A percentile compares a stretch with the other conserved stretches of the same genome.
Evolutionary conservation across 2,888 invertebrate species (phyloP).

Genomic region (Pterobdella sp.): DNA sequence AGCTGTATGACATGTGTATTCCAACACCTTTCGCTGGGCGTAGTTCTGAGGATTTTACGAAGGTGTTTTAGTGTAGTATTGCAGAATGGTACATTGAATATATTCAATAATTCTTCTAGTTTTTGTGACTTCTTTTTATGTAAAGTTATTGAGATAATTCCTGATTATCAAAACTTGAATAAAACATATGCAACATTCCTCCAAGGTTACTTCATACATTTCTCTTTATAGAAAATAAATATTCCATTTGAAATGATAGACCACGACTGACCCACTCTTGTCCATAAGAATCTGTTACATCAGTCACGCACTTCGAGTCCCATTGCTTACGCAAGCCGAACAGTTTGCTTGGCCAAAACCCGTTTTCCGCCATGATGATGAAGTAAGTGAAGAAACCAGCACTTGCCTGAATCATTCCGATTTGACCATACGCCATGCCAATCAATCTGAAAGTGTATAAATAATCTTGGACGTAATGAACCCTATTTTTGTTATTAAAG

Average conservation of each 20-base stretch:
- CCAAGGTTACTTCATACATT: too few relatives aligned
- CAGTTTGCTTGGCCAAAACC: conserved; percentile 79
- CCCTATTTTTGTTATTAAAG: neutral
- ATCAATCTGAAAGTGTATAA: conserved; percentile 58
- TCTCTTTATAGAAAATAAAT: too few relatives aligned
- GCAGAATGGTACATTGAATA: too few relatives aligned
- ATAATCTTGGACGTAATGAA: neutral
- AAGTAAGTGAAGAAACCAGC: conserved; percentile 99
- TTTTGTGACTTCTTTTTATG: too few relatives aligned
- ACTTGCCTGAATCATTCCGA: conserved; percentile 99
- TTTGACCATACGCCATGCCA: conserved; percentile 98
- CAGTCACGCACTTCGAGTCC: conserved; percentile 97
- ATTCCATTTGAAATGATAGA: too few relatives aligned
- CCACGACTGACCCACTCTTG: conserved; percentile 38
- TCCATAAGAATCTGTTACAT: conserved; percentile 75
- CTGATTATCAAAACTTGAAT: too few relatives aligned
- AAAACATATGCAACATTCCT: too few relatives aligned
- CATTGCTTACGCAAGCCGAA: conserved; percentile 93
- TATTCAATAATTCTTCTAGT: too few relatives aligned
- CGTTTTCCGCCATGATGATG: conserved; percentile 99
- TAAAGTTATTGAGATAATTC: too few relatives aligned
- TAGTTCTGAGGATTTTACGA: conserved; percentile 48
- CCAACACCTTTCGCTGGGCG: conserved; percentile 40
- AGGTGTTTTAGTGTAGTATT: neutral
- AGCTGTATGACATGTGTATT: conserved; percentile 41